Percentiles rank a stretch among this genome's conserved stretches.
These are phyloP conservation scores for Conomelus anceps DNA, from an alignment of 2,888 invertebrate species.

Conservation along the genomic window DNA sequence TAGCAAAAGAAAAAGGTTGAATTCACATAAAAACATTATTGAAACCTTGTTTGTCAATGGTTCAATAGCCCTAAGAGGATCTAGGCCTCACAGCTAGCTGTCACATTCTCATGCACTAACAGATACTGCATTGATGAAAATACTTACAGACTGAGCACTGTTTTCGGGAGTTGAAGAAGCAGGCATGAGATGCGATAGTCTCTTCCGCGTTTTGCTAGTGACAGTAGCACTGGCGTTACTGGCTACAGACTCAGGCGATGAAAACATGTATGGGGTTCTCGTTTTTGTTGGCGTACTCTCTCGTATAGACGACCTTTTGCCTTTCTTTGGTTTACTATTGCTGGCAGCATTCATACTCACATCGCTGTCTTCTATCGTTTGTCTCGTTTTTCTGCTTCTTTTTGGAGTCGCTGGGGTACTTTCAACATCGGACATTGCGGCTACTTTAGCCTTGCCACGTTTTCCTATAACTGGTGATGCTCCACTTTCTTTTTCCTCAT, in stretches of 20 bases:
- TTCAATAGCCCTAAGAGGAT: too few relatives aligned
- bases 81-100: too few relatives aligned
- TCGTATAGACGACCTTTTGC: background rate
- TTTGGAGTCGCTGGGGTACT: background rate
- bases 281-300: background rate
- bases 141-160: background rate
- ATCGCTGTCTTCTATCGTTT: background rate
- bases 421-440: background rate
- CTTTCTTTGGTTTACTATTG: background rate
- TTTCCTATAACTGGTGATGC: background rate
- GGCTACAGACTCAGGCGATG: background rate
- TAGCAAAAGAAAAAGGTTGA: too few relatives aligned
- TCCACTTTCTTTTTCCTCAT: background rate
- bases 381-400: background rate
- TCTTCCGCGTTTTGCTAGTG: background rate
- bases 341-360: background rate
- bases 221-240: background rate
- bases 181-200: background rate
- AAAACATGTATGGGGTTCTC: background rate
- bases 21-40: too few relatives aligned
- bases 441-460: background rate
- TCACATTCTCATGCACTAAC: too few relatives aligned
- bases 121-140: background rate
- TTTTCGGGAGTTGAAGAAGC: background rate
- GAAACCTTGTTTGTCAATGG: too few relatives aligned